Conservation (phyloP, 2,888 invertebrate genomes). For the Deroplatys truncata region DNA sequence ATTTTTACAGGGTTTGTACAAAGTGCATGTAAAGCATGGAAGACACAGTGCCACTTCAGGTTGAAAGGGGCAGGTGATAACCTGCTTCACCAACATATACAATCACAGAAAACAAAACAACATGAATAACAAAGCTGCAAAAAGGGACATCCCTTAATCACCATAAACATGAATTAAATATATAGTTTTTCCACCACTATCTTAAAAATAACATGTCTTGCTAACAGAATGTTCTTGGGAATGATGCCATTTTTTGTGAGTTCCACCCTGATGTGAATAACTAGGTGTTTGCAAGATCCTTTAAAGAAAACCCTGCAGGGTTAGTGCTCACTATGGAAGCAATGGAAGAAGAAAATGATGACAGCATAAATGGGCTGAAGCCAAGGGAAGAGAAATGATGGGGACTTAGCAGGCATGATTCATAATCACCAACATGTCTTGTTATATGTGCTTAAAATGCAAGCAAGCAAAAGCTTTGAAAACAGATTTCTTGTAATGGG, state of each 20-base stretch:
- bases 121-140: background rate
- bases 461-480: background rate
- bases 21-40: background rate
- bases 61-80: background rate
- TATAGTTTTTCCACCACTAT: background rate
- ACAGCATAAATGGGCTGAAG: background rate
- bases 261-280: background rate
- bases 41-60: background rate
- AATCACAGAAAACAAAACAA: background rate
- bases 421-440: background rate
- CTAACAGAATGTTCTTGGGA: background rate
- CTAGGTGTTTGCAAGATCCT: background rate
- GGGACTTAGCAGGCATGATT: background rate
- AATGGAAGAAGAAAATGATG: background rate
- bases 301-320: no score
- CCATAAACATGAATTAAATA: background rate
- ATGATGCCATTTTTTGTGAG: background rate
- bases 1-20: slow-evolving; percentile 2
- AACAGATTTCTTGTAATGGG: background rate
- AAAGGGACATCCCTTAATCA: background rate
- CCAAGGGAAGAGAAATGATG: background rate
- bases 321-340: background rate
- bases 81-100: background rate
- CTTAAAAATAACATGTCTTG: background rate
- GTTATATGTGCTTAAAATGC: background rate